Evolutionary conservation across 1,140 invertebrate genomes (phyloP).

Genomic region (Lepidurus apus): DNA sequence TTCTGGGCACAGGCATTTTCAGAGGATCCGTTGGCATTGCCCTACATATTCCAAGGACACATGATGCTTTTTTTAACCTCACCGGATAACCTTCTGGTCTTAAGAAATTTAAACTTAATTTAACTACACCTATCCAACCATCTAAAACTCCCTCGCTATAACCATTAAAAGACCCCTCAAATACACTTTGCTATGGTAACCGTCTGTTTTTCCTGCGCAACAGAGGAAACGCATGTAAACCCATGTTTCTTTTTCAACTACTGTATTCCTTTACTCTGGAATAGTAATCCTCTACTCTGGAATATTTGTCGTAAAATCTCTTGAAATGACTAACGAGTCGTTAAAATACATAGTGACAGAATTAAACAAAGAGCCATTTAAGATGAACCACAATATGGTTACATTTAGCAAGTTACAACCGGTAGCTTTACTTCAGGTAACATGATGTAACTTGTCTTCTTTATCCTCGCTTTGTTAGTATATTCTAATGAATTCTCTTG

Average conservation of each 20-base stretch:
- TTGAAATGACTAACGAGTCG: slow-evolving; percentile 54
- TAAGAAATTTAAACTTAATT: not conserved
- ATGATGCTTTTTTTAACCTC: not conserved
- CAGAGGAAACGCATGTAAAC: not conserved
- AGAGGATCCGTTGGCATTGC: not conserved
- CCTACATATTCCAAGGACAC: not conserved
- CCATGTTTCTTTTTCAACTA: not conserved
- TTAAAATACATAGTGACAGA: slow-evolving; percentile 72
- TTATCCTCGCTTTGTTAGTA: too few relatives aligned
- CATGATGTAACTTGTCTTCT: slow-evolving; percentile 35
- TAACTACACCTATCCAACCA: not conserved
- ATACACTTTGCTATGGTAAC: not conserved
- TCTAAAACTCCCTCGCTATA: not conserved
- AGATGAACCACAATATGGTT: slow-evolving; percentile 73
- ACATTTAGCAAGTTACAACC: slow-evolving; percentile 74
- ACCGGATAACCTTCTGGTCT: not conserved
- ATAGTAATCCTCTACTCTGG: not conserved
- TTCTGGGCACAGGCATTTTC: not conserved
- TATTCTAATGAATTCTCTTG: too few relatives aligned
- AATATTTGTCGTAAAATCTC: not conserved
- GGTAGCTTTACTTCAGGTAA: slow-evolving; percentile 66
- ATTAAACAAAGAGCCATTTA: slow-evolving; percentile 66
- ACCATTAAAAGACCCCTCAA: not conserved
- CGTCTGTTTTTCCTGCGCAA: not conserved
- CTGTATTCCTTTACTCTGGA: not conserved